Evolutionary conservation across 2,888 invertebrate species (phyloP).

Genomic region (Tetanocera ferruginea): DNA sequence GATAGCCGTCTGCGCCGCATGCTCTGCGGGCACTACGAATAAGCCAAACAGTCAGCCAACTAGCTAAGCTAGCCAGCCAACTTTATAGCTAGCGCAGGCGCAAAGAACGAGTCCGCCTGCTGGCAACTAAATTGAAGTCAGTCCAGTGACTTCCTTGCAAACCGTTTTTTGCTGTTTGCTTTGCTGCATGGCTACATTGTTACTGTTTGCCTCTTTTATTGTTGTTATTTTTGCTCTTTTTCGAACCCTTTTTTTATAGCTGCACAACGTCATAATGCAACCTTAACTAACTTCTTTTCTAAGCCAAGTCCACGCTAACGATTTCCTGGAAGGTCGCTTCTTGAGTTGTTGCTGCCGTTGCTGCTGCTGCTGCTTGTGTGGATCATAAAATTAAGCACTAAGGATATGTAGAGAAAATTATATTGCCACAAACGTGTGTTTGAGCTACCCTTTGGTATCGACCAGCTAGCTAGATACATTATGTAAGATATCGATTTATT

Average conservation of each 20-base stretch:
- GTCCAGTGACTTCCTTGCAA: not conserved
- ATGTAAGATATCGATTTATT: not conserved
- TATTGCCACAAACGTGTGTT: not conserved
- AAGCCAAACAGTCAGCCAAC: not conserved
- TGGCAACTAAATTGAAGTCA: not conserved
- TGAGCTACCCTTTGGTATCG: not conserved
- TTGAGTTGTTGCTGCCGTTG: slow-evolving; percentile 1
- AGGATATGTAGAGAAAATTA: slow-evolving; percentile 4
- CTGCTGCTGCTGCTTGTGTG: not conserved
- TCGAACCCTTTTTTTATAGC: slow-evolving; percentile 31
- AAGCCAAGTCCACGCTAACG: slow-evolving; percentile 33
- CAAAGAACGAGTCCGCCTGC: not conserved
- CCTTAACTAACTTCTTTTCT: slow-evolving; percentile 39
- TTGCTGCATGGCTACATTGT: too few species aligned
- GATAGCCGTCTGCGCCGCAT: slow-evolving; percentile 32
- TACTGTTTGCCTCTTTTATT: slow-evolving; percentile 6
- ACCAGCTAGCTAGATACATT: not conserved
- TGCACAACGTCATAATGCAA: slow-evolving; percentile 34
- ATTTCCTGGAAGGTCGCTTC: slow-evolving; percentile 33
- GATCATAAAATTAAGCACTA: not conserved
- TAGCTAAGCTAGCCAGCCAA: slow-evolving; percentile 1
- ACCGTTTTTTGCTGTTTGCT: not conserved
- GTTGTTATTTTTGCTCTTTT: slow-evolving; percentile 10
- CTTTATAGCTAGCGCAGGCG: not conserved
- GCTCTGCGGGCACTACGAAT: not conserved